These are phyloP conservation scores for Lycorma delicatula DNA, from an alignment of 1,140 invertebrate genomes.

Conservation along the genomic window DNA sequence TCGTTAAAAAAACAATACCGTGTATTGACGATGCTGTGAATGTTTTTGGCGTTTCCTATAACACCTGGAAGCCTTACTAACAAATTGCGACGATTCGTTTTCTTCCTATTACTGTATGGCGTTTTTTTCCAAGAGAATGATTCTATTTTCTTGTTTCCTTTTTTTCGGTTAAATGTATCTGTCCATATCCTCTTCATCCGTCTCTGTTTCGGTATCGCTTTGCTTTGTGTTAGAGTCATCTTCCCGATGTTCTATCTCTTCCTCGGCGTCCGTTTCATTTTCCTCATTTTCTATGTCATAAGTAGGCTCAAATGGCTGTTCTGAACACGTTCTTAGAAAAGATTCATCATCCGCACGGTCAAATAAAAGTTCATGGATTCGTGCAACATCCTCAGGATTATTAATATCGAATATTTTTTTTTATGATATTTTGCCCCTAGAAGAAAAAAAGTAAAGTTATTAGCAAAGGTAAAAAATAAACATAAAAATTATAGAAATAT, in stretches of 20 bases:
- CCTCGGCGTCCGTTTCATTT: slow-evolving; percentile 13
- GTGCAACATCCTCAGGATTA: slow-evolving; percentile 16
- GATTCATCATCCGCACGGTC: slow-evolving; percentile 17
- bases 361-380: slow-evolving; percentile 20
- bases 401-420: slow-evolving; percentile 17
- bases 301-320: slow-evolving; percentile 13
- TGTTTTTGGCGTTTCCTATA: slow-evolving; percentile 8
- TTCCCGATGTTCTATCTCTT: slow-evolving; percentile 17
- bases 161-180: slow-evolving; percentile 12
- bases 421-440: slow-evolving; percentile 10
- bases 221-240: slow-evolving; percentile 17
- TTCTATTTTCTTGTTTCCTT: slow-evolving; percentile 17
- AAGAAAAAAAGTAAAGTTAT: too few relatives aligned
- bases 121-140: slow-evolving; percentile 19
- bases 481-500: too few relatives aligned
- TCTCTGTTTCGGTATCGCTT: slow-evolving; percentile 17
- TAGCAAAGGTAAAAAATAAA: too few relatives aligned
- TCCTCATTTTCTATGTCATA: slow-evolving; percentile 13
- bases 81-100: slow-evolving; percentile 5
- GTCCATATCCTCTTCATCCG: slow-evolving; percentile 6
- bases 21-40: slow-evolving; percentile 5
- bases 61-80: slow-evolving; percentile 14
- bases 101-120: slow-evolving; percentile 8
- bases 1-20: slow-evolving; percentile 16
- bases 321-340: slow-evolving; percentile 6